Percentiles rank a stretch among this genome's conserved stretches.
phyloP scores from a whole-genome alignment of 2,113 vertebrate species.

The Micronycteris hirsuta region DNA sequence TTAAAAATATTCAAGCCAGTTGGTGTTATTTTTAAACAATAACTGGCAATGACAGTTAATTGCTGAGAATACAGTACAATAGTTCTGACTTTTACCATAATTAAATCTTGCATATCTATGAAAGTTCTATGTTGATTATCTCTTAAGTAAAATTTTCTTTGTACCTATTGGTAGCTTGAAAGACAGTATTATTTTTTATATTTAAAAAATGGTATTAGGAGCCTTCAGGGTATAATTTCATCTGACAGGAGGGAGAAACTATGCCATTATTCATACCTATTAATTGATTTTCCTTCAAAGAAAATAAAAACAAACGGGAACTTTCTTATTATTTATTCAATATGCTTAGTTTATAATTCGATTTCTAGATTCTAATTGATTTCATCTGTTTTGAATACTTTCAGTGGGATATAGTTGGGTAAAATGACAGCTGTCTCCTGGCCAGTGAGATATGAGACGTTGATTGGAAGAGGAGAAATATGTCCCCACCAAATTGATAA shows the following conservation, averaged over 20 bases:
- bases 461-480: background rate
- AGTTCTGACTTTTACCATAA: background rate
- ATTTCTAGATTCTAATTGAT: background rate
- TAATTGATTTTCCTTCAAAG: conserved; percentile 20
- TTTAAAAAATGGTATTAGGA: background rate
- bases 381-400: background rate
- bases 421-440: background rate
- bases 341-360: background rate
- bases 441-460: background rate
- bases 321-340: background rate
- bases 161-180: background rate
- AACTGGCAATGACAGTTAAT: background rate
- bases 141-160: background rate
- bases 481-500: background rate
- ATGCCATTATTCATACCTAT: background rate
- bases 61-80: background rate
- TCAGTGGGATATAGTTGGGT: background rate
- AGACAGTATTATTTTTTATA: background rate
- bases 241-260: background rate
- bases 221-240: background rate
- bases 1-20: background rate
- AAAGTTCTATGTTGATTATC: background rate
- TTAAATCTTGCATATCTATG: background rate
- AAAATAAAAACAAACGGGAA: background rate
- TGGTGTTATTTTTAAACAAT: background rate